Conservation (phyloP, 2,113 vertebrate genomes). For the Macrotus californicus region DNA sequence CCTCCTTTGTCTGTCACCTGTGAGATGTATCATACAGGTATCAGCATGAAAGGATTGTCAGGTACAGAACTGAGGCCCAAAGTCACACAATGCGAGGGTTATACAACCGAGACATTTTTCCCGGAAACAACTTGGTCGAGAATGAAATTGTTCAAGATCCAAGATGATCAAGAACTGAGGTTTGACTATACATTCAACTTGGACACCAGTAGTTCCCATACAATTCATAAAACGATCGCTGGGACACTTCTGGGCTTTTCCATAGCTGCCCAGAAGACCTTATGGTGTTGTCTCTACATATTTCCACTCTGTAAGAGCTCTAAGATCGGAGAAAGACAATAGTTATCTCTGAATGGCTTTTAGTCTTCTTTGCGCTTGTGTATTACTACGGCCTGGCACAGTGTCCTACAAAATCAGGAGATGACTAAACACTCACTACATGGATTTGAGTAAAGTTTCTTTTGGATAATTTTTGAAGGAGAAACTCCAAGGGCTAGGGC, state of each 20-base stretch:
- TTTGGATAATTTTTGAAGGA: not conserved
- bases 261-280: not conserved
- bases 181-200: not conserved
- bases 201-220: not conserved
- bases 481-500: not conserved
- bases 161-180: too few species aligned
- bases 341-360: not conserved
- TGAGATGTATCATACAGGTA: too few species aligned
- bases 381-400: not conserved
- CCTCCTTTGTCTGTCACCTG: too few species aligned
- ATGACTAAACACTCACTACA: not conserved
- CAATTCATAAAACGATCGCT: not conserved
- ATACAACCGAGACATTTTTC: too few species aligned
- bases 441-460: not conserved
- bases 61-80: too few species aligned
- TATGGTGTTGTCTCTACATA: not conserved
- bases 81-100: too few species aligned
- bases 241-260: not conserved
- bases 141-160: too few species aligned
- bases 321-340: not conserved
- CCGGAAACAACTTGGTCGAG: too few species aligned
- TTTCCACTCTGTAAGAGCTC: not conserved
- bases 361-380: not conserved
- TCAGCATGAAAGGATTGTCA: too few species aligned
- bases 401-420: not conserved